These are phyloP conservation scores for Atractosteus spatula DNA, from an alignment of 2,113 vertebrate genomes.

Conservation along the genomic window DNA sequence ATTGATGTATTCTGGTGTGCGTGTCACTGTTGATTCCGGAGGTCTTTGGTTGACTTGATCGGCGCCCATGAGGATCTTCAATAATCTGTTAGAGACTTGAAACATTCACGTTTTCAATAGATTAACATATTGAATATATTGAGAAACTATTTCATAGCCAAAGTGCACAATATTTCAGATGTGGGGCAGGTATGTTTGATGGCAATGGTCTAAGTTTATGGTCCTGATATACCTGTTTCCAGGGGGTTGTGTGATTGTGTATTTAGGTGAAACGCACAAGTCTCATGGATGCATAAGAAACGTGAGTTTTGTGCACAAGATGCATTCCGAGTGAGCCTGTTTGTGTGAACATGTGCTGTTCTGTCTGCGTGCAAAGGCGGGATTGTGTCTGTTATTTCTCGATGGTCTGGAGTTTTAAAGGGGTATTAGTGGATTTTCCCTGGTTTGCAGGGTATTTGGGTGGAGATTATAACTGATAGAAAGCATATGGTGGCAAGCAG, in stretches of 20 bases:
- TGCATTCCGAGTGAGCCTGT: not conserved
- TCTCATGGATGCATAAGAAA: not conserved
- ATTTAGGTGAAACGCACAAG: no score
- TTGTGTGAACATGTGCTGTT: constrained; percentile 16
- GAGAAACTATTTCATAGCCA: no score
- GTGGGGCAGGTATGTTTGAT: no score
- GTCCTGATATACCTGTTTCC: not conserved
- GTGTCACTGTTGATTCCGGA: no score
- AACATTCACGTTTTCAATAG: no score
- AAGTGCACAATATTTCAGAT: no score
- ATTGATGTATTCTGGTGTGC: no score
- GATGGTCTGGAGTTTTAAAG: constrained; percentile 59
- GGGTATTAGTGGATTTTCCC: constrained; percentile 68
- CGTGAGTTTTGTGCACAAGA: not conserved
- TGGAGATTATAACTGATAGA: constrained; percentile 71
- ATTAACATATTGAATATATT: no score
- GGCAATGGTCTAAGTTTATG: not conserved
- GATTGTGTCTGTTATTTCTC: constrained; percentile 4
- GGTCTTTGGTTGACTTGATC: no score
- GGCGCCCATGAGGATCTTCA: no score
- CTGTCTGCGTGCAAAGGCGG: no score
- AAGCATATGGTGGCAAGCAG: constrained; percentile 44
- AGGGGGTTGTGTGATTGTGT: not conserved
- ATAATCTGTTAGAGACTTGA: no score
- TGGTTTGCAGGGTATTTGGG: constrained; percentile 69